Percentiles rank a stretch among this genome's conserved stretches.
Evolutionary conservation across 2,888 invertebrate genomes (phyloP).

Genomic region (Mythimna impura): DNA sequence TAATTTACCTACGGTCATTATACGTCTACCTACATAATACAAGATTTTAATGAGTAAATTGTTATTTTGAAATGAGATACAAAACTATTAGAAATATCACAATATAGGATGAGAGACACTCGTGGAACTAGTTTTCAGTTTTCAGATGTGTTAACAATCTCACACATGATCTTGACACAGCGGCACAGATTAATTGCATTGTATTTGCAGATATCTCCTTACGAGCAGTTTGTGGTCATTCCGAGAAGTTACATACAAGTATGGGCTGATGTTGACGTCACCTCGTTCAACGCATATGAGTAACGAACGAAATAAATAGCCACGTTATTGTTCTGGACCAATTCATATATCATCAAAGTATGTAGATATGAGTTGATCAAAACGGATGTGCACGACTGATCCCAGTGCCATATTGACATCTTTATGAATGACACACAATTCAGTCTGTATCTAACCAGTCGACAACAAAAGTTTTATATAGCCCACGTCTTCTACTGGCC

Average conservation of each 20-base stretch:
- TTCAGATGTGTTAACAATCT: slow-evolving; percentile 11
- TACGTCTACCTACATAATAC: slow-evolving; percentile 12
- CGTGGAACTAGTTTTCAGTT: slow-evolving; percentile 16
- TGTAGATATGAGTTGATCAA: slow-evolving; percentile 69
- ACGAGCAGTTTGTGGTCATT: slow-evolving; percentile 68
- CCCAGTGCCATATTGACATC: slow-evolving; percentile 81
- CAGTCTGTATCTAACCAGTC: slow-evolving; percentile 37
- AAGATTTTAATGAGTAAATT: slow-evolving; percentile 27
- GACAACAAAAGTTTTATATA: slow-evolving; percentile 36
- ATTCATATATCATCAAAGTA: slow-evolving; percentile 70
- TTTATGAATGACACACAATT: slow-evolving; percentile 79
- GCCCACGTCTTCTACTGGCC: slow-evolving; percentile 27
- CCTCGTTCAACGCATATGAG: slow-evolving; percentile 63
- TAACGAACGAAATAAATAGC: slow-evolving; percentile 68
- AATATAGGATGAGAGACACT: slow-evolving; percentile 8
- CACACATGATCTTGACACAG: slow-evolving; percentile 49
- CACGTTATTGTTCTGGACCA: slow-evolving; percentile 74
- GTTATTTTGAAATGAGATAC: slow-evolving; percentile 21
- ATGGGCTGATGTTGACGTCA: slow-evolving; percentile 62
- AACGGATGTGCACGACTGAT: slow-evolving; percentile 85
- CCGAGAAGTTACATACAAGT: slow-evolving; percentile 62
- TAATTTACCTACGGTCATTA: slow-evolving; percentile 51
- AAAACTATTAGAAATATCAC: not conserved
- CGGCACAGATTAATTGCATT: slow-evolving; percentile 60
- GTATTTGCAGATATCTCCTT: slow-evolving; percentile 61